Conservation (phyloP, 2,113 vertebrate species). For the Triplophysa dalaica region DNA sequence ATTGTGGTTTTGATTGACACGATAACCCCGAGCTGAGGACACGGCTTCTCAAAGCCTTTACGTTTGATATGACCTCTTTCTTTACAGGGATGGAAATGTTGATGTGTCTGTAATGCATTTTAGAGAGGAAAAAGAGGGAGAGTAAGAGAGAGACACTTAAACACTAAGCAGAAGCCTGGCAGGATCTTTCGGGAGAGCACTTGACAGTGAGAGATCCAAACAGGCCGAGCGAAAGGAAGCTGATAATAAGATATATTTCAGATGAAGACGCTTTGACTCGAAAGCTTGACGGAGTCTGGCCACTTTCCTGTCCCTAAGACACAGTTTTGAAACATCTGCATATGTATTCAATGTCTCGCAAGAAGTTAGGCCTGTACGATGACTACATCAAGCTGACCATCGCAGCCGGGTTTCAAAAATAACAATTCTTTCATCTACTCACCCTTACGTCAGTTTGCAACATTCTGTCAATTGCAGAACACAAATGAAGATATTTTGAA, state of each 20-base stretch:
- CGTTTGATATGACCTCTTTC: not conserved
- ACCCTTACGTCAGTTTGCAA: no score
- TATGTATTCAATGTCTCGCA: no score
- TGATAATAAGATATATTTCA: constrained; percentile 31
- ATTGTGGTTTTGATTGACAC: constrained; percentile 22
- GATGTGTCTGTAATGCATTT: constrained; percentile 14
- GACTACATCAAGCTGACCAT: no score
- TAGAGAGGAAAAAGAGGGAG: not conserved
- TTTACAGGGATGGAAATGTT: not conserved
- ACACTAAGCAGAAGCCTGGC: not conserved
- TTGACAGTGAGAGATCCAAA: constrained; percentile 9
- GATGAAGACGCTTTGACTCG: constrained; percentile 31
- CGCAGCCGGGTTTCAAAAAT: no score
- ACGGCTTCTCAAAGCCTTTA: constrained; percentile 20
- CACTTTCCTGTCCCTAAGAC: constrained; percentile 42
- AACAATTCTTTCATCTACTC: no score
- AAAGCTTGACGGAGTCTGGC: constrained; percentile 30
- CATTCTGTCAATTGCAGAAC: no score
- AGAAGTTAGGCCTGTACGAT: no score
- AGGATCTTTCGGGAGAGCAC: constrained; percentile 9
- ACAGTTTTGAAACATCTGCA: constrained; percentile 18
- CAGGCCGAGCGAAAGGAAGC: constrained; percentile 12
- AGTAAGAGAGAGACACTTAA: not conserved
- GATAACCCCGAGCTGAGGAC: constrained; percentile 27
- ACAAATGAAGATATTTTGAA: no score